Percentiles rank a stretch among this genome's conserved stretches.
These are phyloP conservation scores for Lithobates sylvaticus DNA, from an alignment of 2,797 vertebrate genomes.

Conservation along the genomic window DNA sequence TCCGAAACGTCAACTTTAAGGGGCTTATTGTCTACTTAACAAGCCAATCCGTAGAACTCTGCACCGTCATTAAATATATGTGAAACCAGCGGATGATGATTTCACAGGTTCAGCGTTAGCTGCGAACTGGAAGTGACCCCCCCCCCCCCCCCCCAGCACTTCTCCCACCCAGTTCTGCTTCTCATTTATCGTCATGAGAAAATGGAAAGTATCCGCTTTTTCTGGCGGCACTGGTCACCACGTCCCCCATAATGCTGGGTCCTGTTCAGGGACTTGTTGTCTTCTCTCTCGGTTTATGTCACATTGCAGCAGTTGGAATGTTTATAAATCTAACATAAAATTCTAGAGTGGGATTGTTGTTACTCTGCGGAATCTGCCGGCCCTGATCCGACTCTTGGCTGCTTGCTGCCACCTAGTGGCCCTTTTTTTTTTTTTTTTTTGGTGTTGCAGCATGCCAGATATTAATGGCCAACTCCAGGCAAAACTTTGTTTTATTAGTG, in stretches of 20 bases:
- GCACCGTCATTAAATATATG: not conserved
- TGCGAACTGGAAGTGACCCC: constrained; percentile 9
- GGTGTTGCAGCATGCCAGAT: not conserved
- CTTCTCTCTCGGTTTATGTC: not conserved
- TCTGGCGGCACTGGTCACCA: constrained; percentile 68
- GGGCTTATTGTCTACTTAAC: no score
- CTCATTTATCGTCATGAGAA: not conserved
- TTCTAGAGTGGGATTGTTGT: not conserved
- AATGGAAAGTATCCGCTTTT: constrained; percentile 8
- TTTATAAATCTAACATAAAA: not conserved
- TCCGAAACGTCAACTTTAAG: no score
- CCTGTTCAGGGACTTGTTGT: no score
- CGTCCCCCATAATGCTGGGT: no score
- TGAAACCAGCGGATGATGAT: not conserved
- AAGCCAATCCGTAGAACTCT: no score
- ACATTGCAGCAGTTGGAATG: not conserved
- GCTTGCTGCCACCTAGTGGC: not conserved
- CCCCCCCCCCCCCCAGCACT: not conserved
- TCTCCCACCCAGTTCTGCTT: constrained; percentile 22
- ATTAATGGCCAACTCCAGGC: not conserved
- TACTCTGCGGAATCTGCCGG: not conserved
- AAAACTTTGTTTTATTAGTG: no score
- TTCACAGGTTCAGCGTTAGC: not conserved
- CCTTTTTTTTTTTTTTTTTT: no score
- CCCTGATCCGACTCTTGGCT: not conserved